Conservation (phyloP, 2,797 vertebrate genomes). For the Crypturellus tataupa region DNA sequence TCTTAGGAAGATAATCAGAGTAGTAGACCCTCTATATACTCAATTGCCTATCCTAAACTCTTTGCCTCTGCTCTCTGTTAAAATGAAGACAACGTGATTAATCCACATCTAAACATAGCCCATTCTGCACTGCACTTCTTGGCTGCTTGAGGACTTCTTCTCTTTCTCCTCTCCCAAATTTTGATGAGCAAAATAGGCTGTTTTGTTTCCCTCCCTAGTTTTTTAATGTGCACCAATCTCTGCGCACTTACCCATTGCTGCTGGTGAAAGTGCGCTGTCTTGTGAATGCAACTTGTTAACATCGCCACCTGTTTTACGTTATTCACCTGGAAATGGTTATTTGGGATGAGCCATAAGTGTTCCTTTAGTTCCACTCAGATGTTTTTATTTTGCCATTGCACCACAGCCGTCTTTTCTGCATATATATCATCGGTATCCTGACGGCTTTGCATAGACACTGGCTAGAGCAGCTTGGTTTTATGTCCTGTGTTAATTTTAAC, state of each 20-base stretch:
- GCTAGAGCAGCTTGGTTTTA: neutral
- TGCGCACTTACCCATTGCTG: neutral
- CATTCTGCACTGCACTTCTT: neutral
- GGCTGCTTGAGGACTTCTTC: neutral
- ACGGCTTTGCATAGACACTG: neutral
- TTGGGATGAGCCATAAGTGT: neutral
- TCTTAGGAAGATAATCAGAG: neutral
- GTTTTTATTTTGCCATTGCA: slow-evolving; percentile 4
- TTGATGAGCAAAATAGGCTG: neutral
- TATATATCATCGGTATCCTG: neutral
- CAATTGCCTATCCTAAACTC: neutral
- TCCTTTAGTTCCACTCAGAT: neutral
- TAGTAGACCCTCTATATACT: neutral
- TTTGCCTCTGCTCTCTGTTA: neutral
- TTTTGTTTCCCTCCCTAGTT: neutral
- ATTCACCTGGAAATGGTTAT: neutral
- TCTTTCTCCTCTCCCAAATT: neutral
- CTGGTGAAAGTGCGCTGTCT: neutral
- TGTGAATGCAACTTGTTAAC: neutral
- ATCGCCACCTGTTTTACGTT: neutral
- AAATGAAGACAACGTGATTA: neutral
- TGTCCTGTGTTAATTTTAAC: neutral
- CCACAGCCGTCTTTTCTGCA: neutral
- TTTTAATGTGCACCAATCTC: neutral
- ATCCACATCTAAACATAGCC: neutral